These are phyloP conservation scores for Trichechus manatus DNA, from an alignment of 2,113 vertebrate species.

Conservation along the genomic window DNA sequence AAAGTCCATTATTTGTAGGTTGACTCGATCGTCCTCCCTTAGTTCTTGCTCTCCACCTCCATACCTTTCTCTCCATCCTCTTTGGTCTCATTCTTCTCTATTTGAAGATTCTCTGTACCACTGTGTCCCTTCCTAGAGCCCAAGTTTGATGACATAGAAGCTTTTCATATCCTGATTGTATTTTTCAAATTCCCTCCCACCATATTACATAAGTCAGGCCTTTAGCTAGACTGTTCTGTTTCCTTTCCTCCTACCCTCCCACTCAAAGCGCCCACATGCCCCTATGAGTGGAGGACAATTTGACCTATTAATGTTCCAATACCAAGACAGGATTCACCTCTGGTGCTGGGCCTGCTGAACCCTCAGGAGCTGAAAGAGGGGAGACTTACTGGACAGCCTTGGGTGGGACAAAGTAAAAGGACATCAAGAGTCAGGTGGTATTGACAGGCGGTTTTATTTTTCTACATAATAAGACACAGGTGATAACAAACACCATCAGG, in stretches of 20 bases:
- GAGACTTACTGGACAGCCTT: accelerated
- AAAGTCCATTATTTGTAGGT: neutral
- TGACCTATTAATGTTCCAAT: neutral
- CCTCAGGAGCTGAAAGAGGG: neutral
- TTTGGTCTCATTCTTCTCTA: neutral
- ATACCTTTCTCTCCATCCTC: neutral
- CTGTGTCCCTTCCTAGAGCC: neutral
- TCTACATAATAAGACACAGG: neutral
- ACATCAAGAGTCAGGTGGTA: neutral
- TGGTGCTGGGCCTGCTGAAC: too few relatives aligned
- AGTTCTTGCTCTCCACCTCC: neutral
- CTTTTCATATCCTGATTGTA: neutral
- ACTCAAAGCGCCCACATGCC: neutral
- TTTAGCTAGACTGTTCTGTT: neutral
- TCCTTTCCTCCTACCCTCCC: neutral
- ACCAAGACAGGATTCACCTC: neutral
- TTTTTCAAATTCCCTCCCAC: neutral
- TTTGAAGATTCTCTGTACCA: neutral
- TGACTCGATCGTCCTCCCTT: neutral
- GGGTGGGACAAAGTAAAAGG: neutral
- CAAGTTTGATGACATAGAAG: neutral
- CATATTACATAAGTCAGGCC: neutral
- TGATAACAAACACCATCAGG: neutral
- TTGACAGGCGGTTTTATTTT: conserved; percentile 53
- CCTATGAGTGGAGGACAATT: neutral